Base-by-base conservation (phyloP, 2,113 vertebrate species). In the Neodontobutis hainanensis region DNA sequence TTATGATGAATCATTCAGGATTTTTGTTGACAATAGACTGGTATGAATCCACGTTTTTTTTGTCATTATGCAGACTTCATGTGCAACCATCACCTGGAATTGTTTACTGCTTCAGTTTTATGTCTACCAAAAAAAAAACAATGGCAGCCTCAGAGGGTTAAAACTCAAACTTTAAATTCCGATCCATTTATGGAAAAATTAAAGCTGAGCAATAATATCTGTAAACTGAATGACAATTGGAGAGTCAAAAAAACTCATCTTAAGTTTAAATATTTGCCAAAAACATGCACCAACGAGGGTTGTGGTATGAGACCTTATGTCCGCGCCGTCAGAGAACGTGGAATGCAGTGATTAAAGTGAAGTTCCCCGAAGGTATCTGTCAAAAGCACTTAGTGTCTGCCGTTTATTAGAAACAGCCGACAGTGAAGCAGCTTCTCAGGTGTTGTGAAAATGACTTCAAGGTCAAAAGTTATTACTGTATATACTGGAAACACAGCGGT, bases 301-400 rank as follows among this genome's bases (percentile, higher is more conserved):
- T 34, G 12, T 15, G 52, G 8, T 40, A 40, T 40, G 8, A 40
- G 38, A 40, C 38, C 38, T 40, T 40, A 8, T 40, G 38, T 40
- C 38, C 3, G 44, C 12, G 10, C 5, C 44, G 5, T 11, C 34
- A 8, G 52, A 36, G 35, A 4, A 36, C 15, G 52, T 55, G 52
- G 52, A 55, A 55, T 55, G 52, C 34, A 14, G 34, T 38, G 52
- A 55, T n/a, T n/a, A n/a, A 15, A 36, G 7, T 6, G 32, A 12
- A 55, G 11, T 38, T 55, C 52, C 52, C 52, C n/a, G 52, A 34
- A 55, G 52, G 52, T 55, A 38, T 55, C 52, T 38, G 34, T 55
- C 52, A 34, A 8, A 55, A 55, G 52, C 34, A 38, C 35, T 55
- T 12, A 8, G 11, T 12, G 11, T 36, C 12, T 7, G 14, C 6